A percentile compares a stretch with the other conserved stretches of the same genome.
Conservation (phyloP, 2,797 vertebrate genomes). For the Lepus oiostolus region DNA sequence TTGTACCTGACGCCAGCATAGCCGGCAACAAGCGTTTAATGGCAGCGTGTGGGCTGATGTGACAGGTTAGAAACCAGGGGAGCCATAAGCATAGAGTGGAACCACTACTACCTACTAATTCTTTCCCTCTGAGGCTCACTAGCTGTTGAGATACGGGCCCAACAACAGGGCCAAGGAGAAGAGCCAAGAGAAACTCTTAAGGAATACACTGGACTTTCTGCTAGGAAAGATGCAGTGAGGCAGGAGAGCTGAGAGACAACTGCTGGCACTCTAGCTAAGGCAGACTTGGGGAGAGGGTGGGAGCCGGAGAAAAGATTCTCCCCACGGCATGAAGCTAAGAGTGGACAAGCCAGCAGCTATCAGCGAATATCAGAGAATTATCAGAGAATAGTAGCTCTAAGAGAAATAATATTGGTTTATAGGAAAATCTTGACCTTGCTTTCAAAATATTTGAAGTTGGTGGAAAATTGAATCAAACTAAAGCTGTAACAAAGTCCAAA, state of each 20-base stretch:
- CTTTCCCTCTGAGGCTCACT: background rate
- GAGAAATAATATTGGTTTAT: background rate
- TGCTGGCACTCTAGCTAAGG: background rate
- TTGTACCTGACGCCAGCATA: background rate
- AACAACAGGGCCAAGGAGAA: background rate
- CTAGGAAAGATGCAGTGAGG: background rate
- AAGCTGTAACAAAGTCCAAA: background rate
- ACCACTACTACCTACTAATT: background rate
- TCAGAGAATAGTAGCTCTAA: background rate
- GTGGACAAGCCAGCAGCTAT: background rate
- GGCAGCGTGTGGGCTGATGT: background rate
- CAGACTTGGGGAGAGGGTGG: background rate
- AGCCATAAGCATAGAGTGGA: background rate
- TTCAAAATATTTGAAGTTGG: constrained; percentile 20
- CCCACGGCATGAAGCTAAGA: background rate
- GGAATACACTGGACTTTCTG: background rate
- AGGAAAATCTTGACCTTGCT: background rate
- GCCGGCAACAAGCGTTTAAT: constrained; percentile 1
- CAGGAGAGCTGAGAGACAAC: background rate
- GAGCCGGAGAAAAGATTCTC: background rate
- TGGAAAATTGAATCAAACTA: constrained; percentile 11
- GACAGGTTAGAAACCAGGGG: background rate
- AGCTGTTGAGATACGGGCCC: background rate
- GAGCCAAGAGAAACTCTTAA: background rate
- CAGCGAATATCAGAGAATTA: too few species aligned